Conservation (phyloP, 2,797 vertebrate genomes). For the Xenopus petersii region DNA sequence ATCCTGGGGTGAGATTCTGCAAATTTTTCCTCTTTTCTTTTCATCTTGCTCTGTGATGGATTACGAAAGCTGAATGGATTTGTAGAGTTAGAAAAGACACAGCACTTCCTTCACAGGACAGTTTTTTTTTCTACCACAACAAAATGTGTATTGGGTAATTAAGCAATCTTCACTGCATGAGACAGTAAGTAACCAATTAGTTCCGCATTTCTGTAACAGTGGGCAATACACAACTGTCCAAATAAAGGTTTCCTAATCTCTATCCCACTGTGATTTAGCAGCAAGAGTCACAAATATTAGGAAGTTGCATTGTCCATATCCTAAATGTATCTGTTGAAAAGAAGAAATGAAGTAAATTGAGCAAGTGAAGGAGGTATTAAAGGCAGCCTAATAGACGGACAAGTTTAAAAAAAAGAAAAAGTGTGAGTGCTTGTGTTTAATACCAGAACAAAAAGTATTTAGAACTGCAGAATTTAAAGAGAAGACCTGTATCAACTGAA, state of each 20-base stretch:
- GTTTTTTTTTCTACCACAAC: conserved; percentile 40
- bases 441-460: too few relatives aligned
- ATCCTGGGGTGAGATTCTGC: conserved; percentile 14
- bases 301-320: conserved; percentile 50
- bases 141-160: conserved; percentile 58
- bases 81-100: conserved; percentile 45
- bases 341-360: conserved; percentile 53
- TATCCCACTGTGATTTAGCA: conserved; percentile 54
- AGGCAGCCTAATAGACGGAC: conserved; percentile 9
- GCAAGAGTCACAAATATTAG: conserved; percentile 57
- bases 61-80: neutral
- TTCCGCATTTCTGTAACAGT: conserved; percentile 57
- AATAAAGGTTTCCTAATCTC: conserved; percentile 57
- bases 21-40: conserved; percentile 37
- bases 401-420: too few relatives aligned
- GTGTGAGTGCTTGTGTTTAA: too few relatives aligned
- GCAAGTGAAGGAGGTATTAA: conserved; percentile 23
- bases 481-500: too few relatives aligned
- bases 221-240: conserved; percentile 51
- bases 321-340: conserved; percentile 51
- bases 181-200: conserved; percentile 60
- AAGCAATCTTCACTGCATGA: conserved; percentile 56
- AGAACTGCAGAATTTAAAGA: too few relatives aligned
- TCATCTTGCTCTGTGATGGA: conserved; percentile 22
- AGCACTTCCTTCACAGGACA: conserved; percentile 35